Conservation (phyloP, 2,888 invertebrate species). For the Serrognathus titanus region DNA sequence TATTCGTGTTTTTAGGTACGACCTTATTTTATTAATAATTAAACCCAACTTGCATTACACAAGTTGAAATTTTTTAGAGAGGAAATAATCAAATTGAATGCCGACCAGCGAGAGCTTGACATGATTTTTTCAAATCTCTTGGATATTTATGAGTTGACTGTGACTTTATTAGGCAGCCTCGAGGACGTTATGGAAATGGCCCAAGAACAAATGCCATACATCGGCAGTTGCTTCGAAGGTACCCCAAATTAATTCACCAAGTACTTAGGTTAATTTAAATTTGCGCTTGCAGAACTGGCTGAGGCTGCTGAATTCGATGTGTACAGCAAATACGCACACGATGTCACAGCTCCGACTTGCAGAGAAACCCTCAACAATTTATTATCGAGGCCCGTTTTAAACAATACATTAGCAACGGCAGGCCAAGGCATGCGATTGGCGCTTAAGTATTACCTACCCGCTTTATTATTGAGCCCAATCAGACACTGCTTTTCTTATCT, state of each 20-base stretch:
- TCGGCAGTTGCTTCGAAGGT: slow-evolving; percentile 94
- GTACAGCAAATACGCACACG: slow-evolving; percentile 87
- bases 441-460: slow-evolving; percentile 92
- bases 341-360: slow-evolving; percentile 77
- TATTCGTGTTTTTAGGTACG: slow-evolving; percentile 87
- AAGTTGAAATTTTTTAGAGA: slow-evolving; percentile 30
- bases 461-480: slow-evolving; percentile 84
- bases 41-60: background rate
- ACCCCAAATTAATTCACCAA: background rate
- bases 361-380: slow-evolving; percentile 76
- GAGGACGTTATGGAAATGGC: slow-evolving; percentile 98
- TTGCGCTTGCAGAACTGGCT: slow-evolving; percentile 60
- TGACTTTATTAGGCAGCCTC: slow-evolving; percentile 85
- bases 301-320: slow-evolving; percentile 94
- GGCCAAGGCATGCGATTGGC: slow-evolving; percentile 93
- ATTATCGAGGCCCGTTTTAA: slow-evolving; percentile 69
- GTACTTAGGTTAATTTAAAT: background rate
- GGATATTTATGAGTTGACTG: slow-evolving; percentile 94
- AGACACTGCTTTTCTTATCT: slow-evolving; percentile 93
- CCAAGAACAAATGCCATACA: slow-evolving; percentile 85
- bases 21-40: background rate
- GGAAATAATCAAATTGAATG: slow-evolving; percentile 44
- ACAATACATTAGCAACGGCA: slow-evolving; percentile 68
- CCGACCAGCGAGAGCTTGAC: slow-evolving; percentile 67
- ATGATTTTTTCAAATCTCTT: slow-evolving; percentile 93